A percentile compares a stretch with the other conserved stretches of the same genome.
Evolutionary conservation across 2,888 invertebrate species (phyloP).

Genomic region (Callinectes sapidus): DNA sequence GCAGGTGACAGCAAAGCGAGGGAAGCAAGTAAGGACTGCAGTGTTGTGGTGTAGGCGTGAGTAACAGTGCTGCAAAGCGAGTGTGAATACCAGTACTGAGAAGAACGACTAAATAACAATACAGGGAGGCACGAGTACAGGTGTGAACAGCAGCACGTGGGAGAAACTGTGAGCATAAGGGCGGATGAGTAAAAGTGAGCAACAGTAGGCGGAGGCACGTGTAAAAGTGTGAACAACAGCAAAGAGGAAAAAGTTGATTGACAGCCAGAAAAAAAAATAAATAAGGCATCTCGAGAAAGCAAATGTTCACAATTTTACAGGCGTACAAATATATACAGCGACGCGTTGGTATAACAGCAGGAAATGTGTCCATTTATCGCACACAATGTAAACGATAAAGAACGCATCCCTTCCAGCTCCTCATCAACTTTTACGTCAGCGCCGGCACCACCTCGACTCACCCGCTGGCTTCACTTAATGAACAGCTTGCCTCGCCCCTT

Average conservation of each 20-base stretch:
- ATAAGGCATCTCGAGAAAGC: too few species aligned
- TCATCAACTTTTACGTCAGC: not conserved
- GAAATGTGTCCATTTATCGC: not conserved
- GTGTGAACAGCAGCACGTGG: too few species aligned
- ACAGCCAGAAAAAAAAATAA: too few species aligned
- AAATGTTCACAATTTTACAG: too few species aligned
- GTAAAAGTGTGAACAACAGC: too few species aligned
- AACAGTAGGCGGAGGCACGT: too few species aligned
- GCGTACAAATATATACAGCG: not conserved
- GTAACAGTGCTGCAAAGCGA: not conserved
- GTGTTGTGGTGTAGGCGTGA: too few species aligned
- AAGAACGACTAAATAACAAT: too few species aligned
- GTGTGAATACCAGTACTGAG: not conserved
- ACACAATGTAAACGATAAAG: not conserved
- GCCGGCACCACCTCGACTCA: not conserved
- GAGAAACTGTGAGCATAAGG: too few species aligned
- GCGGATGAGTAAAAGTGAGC: too few species aligned
- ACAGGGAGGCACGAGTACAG: too few species aligned
- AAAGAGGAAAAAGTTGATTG: too few species aligned
- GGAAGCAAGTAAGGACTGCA: not conserved
- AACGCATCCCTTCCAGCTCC: not conserved
- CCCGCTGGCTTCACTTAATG: conserved; percentile 4
- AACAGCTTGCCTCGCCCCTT: not conserved
- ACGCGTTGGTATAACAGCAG: not conserved
- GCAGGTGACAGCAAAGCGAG: not conserved